Evolutionary conservation across 2,797 vertebrate species (phyloP), one percentile per base, ranked within the genome.

Genomic region (Sus cebifrons): DNA sequence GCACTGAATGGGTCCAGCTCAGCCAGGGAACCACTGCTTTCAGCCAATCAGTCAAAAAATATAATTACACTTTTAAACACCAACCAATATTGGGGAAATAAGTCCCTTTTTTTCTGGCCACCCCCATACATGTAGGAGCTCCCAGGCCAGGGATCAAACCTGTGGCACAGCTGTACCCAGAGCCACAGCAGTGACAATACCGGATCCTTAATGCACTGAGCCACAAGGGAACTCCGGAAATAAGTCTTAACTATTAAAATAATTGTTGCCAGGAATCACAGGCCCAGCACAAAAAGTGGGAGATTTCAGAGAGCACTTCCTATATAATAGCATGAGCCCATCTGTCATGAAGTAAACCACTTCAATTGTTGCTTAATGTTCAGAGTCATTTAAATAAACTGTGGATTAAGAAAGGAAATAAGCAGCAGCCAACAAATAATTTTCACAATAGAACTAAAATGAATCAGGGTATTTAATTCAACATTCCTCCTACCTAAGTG

Each of bases 331-430:
- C 54, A 52, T 8, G 21, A 86, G 91, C 58, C 40, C 87, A 64
- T 92, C 92, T 90, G 75, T 78, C 95, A 65, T 25, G 12, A 87
- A 92, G 74, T 68, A 93, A 92, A 89, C 18, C 40, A 60, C 92
- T 92, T 87, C 84, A 75, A 58, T 88, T 70, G 54, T 23, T 44
- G 14, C 78, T 89, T 91, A 91, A 75, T 58, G 10, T 95, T 87
- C 52, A 91, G 56, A 96, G 64, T 91, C 68, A 89, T 95, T 96
- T 82, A 94, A 81, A 84, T 87, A 93, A 96, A 94, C 90, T 74
- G 17, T 85, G 87, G 27, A 62, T 88, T 78, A 79, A 54, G 86
- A 96, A 79, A 90, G 82, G 65, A 94, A 93, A 86, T 40, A 86
- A 95, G 65, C 67, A 84, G 86, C 86, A 84, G 91, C 78, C 88